A percentile compares a stretch with the other conserved stretches of the same genome.
Conservation (phyloP, 2,113 vertebrate species). For the Eurypyga helias region DNA sequence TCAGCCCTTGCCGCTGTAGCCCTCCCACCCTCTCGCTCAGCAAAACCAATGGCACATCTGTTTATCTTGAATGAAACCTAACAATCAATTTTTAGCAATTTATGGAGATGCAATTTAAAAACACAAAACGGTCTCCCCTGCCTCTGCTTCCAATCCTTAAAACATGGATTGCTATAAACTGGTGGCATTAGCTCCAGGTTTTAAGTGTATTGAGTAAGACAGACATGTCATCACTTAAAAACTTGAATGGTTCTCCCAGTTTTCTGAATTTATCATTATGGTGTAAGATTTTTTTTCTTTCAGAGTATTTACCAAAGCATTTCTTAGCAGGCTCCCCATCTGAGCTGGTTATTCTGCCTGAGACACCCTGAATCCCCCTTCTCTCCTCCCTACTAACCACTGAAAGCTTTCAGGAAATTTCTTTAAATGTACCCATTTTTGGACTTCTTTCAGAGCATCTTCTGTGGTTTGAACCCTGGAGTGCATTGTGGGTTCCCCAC, state of each 20-base stretch:
- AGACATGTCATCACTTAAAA: neutral
- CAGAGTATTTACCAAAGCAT: neutral
- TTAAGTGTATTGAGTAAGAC: neutral
- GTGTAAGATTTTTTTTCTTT: neutral
- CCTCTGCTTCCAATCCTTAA: neutral
- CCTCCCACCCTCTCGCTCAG: neutral
- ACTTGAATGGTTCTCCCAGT: neutral
- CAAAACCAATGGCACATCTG: neutral
- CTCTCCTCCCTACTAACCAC: neutral
- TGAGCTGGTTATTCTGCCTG: neutral
- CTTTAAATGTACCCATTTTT: neutral
- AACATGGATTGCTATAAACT: neutral
- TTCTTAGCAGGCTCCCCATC: neutral
- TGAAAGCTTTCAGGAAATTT: neutral
- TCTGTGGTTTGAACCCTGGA: neutral
- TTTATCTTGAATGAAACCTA: neutral
- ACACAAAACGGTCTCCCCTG: fast-evolving
- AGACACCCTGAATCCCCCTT: neutral
- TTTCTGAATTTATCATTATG: neutral
- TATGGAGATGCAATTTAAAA: neutral
- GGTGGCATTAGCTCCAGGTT: neutral
- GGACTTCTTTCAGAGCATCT: neutral
- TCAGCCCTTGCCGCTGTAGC: neutral
- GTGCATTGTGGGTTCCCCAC: neutral
- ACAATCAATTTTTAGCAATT: neutral